Conservation (phyloP, 2,113 vertebrate genomes). For the Amphilophus citrinellus region DNA sequence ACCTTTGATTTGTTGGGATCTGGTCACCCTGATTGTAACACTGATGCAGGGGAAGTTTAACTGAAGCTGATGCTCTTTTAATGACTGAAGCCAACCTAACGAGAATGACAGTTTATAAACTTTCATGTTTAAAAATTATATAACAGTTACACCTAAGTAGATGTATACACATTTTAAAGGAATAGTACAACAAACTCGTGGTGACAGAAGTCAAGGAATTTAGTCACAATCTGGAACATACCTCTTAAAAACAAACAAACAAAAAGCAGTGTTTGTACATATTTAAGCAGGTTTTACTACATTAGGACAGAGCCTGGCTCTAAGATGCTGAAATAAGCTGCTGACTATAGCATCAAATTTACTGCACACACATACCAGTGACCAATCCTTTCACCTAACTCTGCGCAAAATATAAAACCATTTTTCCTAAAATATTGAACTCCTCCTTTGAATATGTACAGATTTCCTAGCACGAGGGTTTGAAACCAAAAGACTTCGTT, state of each 20-base stretch:
- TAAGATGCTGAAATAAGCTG: neutral
- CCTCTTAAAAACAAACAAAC: neutral
- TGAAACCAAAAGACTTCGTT: neutral
- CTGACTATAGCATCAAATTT: neutral
- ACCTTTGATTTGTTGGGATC: neutral
- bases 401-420: neutral
- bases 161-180: neutral
- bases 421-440: neutral
- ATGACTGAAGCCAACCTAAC: neutral
- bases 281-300: slow-evolving; percentile 2
- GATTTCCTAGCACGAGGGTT: rapidly evolving
- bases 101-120: neutral
- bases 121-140: neutral
- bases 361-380: neutral
- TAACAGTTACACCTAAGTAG: no score
- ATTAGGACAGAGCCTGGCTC: neutral
- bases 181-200: neutral
- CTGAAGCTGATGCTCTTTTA: rapidly evolving
- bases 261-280: neutral
- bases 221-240: neutral
- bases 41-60: neutral
- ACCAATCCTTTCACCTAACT: neutral
- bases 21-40: neutral
- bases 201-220: neutral
- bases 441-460: neutral